Evolutionary conservation across 2,888 invertebrate genomes (phyloP).

Genomic region (Copidosoma aretas): DNA sequence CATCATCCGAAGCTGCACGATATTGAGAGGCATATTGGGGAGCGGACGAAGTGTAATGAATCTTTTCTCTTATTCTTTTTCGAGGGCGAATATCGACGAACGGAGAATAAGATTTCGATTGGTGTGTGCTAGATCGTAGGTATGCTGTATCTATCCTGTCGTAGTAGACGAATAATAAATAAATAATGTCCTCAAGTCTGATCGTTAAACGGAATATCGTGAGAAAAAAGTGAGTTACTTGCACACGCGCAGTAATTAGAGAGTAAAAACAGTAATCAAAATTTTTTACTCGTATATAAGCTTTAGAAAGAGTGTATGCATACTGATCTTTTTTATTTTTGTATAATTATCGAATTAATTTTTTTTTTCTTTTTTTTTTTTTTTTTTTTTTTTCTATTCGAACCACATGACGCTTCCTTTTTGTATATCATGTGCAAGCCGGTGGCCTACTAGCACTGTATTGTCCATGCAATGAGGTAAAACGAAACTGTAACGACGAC

Average conservation of each 20-base stretch:
- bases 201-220: constrained; percentile 15
- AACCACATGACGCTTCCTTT: constrained; percentile 38
- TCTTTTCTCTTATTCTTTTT: no score
- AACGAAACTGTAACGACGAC: constrained; percentile 13
- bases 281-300: constrained; percentile 29
- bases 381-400: constrained; percentile 37
- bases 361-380: constrained; percentile 38
- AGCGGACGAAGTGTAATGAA: no score
- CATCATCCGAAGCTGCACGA: constrained; percentile 38
- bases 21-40: constrained; percentile 26
- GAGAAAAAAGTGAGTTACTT: constrained; percentile 2
- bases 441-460: constrained; percentile 43
- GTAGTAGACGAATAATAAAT: constrained; percentile 2
- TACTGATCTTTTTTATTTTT: constrained; percentile 40
- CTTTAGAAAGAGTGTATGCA: constrained; percentile 23
- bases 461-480: no score
- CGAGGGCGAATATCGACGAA: constrained; percentile 2
- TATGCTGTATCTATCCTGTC: no score
- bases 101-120: constrained; percentile 16
- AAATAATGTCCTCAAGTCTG: constrained; percentile 30
- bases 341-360: constrained; percentile 31
- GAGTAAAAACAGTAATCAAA: constrained; percentile 30
- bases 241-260: not conserved
- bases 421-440: constrained; percentile 43
- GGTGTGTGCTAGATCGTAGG: constrained; percentile 17